A percentile compares a stretch with the other conserved stretches of the same genome.
These are phyloP conservation scores for Drosophila histrio DNA, from an alignment of 2,888 invertebrate species.

Conservation along the genomic window DNA sequence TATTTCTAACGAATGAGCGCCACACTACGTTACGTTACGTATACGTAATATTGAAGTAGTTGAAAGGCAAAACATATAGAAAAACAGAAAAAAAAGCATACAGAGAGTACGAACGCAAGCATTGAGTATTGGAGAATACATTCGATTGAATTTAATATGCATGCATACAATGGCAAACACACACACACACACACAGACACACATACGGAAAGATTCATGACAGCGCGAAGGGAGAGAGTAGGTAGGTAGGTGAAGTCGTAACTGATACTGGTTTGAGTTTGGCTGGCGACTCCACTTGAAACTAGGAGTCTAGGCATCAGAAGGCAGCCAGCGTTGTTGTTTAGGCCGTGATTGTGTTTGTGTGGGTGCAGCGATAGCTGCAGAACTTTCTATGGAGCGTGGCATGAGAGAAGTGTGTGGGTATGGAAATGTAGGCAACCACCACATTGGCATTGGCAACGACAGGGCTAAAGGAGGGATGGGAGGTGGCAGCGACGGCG, in stretches of 20 bases:
- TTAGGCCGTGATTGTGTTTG: slow-evolving; percentile 50
- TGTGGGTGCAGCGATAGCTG: slow-evolving; percentile 49
- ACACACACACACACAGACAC: slow-evolving; percentile 29
- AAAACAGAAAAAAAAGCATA: slow-evolving; percentile 2
- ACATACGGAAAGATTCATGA: slow-evolving; percentile 9
- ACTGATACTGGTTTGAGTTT: slow-evolving; percentile 17
- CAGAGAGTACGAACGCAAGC: slow-evolving; percentile 27
- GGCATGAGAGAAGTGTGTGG: neutral
- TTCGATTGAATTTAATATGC: slow-evolving; percentile 83
- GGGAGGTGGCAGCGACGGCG: slow-evolving; percentile 22
- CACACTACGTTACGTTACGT: slow-evolving; percentile 62
- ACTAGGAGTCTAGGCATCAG: slow-evolving; percentile 21
- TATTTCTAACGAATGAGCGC: slow-evolving; percentile 79
- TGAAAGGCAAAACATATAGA: slow-evolving; percentile 32
- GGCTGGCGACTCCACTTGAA: slow-evolving; percentile 5
- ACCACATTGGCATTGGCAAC: slow-evolving; percentile 15
- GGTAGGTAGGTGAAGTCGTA: slow-evolving; percentile 8
- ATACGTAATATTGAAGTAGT: slow-evolving; percentile 62
- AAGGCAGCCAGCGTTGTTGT: slow-evolving; percentile 35
- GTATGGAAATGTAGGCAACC: neutral
- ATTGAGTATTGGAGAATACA: slow-evolving; percentile 78
- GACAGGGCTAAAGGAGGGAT: too few species aligned
- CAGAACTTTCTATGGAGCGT: slow-evolving; percentile 14
- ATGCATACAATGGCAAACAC: slow-evolving; percentile 77
- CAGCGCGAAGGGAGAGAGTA: slow-evolving; percentile 8